These are phyloP conservation scores for Anoplolepis gracilipes DNA, from an alignment of 1,140 invertebrate species.

Conservation along the genomic window DNA sequence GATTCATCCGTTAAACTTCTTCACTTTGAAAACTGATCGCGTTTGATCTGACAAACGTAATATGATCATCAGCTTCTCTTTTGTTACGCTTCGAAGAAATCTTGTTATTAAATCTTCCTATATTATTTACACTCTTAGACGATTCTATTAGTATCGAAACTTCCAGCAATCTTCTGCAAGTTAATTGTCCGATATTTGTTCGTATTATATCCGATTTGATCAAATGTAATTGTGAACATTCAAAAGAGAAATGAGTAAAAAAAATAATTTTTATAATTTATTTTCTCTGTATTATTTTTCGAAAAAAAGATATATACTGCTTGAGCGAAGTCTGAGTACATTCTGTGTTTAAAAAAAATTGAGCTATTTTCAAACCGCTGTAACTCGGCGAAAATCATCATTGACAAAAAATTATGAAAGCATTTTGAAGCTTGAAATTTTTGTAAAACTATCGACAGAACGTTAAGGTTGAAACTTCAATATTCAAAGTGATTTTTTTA, in stretches of 20 bases:
- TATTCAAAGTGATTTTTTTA: too few species aligned
- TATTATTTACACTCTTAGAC: background rate
- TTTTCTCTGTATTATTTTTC: background rate
- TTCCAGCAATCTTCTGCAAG: background rate
- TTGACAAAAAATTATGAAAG: too few species aligned
- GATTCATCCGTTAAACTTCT: background rate
- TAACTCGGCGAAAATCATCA: too few species aligned
- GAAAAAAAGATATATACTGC: too few species aligned
- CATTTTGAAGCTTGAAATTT: too few species aligned
- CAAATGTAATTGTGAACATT: background rate
- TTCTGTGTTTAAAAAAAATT: too few species aligned
- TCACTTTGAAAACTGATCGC: background rate
- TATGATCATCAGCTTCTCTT: background rate
- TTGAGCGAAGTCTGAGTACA: too few species aligned
- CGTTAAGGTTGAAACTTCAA: too few species aligned
- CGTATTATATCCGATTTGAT: background rate
- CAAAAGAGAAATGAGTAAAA: background rate
- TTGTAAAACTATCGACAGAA: too few species aligned
- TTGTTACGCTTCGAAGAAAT: background rate
- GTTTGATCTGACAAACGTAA: background rate
- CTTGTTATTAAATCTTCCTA: conserved; percentile 11
- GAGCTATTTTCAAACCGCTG: too few species aligned
- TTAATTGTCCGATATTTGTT: background rate
- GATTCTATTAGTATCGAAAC: background rate
- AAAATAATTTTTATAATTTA: background rate